Conservation (phyloP, 2,888 invertebrate genomes). For the Oligia strigilis region DNA sequence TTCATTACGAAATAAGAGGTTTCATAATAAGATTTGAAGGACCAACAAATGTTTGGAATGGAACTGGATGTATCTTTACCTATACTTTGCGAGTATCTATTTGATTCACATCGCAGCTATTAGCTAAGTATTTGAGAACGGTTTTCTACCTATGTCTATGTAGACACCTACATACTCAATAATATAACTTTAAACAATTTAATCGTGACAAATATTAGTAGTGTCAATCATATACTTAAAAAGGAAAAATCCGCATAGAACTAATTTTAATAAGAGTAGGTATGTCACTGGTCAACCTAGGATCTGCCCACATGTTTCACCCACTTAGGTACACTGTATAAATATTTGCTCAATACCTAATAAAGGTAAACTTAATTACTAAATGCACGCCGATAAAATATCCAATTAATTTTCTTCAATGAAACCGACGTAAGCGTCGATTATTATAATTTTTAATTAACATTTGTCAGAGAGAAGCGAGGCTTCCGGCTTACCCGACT, state of each 20-base stretch:
- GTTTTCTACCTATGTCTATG: background rate
- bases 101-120: background rate
- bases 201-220: background rate
- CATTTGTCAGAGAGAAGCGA: slow-evolving; percentile 66
- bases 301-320: slow-evolving; percentile 36
- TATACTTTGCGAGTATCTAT: background rate
- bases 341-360: slow-evolving; percentile 46
- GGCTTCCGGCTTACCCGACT: slow-evolving; percentile 71
- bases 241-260: background rate
- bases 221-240: background rate
- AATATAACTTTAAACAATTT: background rate
- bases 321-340: slow-evolving; percentile 12
- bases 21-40: background rate
- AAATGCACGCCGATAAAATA: slow-evolving; percentile 42
- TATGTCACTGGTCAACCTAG: background rate
- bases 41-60: background rate
- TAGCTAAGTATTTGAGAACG: too few species aligned
- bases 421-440: slow-evolving; percentile 50
- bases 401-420: slow-evolving; percentile 57
- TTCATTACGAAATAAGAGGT: background rate
- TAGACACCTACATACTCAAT: background rate
- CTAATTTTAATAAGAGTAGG: background rate
- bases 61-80: background rate
- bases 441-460: slow-evolving; percentile 73
- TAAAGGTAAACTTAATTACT: slow-evolving; percentile 55